Percentiles rank a stretch among this genome's conserved stretches.
phyloP scores from a whole-genome alignment of 2,888 invertebrate genomes.

The Prosapia bicincta region DNA sequence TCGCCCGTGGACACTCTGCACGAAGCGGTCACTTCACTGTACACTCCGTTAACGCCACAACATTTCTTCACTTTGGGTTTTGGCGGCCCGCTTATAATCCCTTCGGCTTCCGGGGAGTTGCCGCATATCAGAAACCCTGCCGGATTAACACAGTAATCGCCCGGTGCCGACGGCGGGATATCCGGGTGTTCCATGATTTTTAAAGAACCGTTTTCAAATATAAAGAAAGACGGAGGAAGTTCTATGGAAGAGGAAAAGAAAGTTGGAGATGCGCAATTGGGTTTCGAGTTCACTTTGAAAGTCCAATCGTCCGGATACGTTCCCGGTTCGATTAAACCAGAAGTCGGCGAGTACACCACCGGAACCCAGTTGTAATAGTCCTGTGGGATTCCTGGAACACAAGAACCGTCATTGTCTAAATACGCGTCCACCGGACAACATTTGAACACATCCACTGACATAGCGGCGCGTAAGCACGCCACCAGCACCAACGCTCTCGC shows the following conservation, averaged over 20 bases:
- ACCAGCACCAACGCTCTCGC: background rate
- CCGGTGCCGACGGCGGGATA: conserved; percentile 50
- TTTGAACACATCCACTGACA: background rate
- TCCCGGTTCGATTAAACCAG: conserved; percentile 34
- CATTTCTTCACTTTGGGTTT: conserved; percentile 53
- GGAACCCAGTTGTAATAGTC: conserved; percentile 52
- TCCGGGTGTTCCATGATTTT: conserved; percentile 49
- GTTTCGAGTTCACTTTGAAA: conserved; percentile 43
- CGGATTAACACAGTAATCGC: conserved; percentile 66
- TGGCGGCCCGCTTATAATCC: conserved; percentile 37
- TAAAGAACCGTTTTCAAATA: conserved; percentile 65
- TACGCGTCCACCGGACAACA: background rate
- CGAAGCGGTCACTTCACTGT: conserved; percentile 54
- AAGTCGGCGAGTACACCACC: conserved; percentile 33
- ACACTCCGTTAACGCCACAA: conserved; percentile 63
- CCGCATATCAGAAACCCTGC: conserved; percentile 62
- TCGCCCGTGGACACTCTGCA: conserved; percentile 43
- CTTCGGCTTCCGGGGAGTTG: conserved; percentile 40
- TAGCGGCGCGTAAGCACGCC: background rate
- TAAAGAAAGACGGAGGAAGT: conserved; percentile 47
- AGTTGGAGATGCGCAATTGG: conserved; percentile 48
- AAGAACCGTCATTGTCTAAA: background rate
- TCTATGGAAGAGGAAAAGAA: conserved; percentile 46
- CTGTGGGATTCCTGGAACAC: background rate
- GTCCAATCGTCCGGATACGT: conserved; percentile 51